These are phyloP conservation scores for Galleria mellonella DNA, from an alignment of 1,140 invertebrate genomes.

Conservation along the genomic window DNA sequence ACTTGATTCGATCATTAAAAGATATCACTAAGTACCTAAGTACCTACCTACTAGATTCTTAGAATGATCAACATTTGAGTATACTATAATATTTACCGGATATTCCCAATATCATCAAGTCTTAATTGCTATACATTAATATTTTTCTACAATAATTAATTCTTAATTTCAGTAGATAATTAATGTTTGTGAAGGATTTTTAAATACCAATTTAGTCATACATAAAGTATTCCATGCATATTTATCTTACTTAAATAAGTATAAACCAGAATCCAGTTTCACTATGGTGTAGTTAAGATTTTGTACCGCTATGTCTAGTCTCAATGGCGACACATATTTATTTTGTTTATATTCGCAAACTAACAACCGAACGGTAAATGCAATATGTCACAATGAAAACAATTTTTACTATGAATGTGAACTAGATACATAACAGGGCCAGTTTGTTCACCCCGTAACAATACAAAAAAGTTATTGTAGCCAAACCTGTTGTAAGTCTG, in stretches of 20 bases:
- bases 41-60: background rate
- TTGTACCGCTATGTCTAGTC: conserved; percentile 25
- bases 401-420: conserved; percentile 15
- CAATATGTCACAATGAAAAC: conserved; percentile 36
- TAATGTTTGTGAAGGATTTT: too few species aligned
- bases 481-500: too few species aligned
- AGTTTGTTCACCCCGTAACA: too few species aligned
- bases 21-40: background rate
- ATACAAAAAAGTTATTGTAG: too few species aligned
- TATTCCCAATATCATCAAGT: background rate
- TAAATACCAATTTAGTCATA: too few species aligned
- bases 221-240: background rate
- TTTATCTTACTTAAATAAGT: background rate
- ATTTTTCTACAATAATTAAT: too few species aligned
- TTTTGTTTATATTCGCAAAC: conserved; percentile 35
- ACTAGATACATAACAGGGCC: conserved; percentile 14
- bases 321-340: conserved; percentile 17
- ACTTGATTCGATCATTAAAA: conserved; percentile 16
- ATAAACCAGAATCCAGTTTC: too few species aligned
- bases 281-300: conserved; percentile 1
- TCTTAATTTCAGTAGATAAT: too few species aligned
- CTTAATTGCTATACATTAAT: too few species aligned
- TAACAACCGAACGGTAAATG: conserved; percentile 39
- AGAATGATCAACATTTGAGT: background rate
- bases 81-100: background rate